Evolutionary conservation across 1,140 invertebrate species (phyloP), one percentile per base, ranked within the genome.

Genomic region (Pararge aegeria): DNA sequence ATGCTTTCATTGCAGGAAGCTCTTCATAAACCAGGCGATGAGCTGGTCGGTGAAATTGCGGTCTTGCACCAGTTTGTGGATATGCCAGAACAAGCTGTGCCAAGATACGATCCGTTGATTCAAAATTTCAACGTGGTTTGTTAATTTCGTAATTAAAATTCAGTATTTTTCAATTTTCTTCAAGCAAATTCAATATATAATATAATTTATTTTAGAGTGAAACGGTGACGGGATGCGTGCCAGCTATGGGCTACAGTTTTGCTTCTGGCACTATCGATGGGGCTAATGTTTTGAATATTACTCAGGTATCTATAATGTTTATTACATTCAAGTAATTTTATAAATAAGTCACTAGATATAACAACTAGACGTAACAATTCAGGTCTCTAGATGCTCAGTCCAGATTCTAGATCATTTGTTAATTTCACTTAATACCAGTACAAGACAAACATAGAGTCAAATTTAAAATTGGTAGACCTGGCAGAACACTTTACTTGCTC

Each of bases 191-290:
- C n/a, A n/a, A n/a, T n/a, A n/a, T n/a, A n/a, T n/a, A n/a, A n/a
- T n/a, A n/a, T n/a, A n/a, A 3, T 34, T 34, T 12, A 55, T 77
- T 74, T 38, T 55, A 87, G 84, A 70, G 56, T 46, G 63, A 79
- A n/a, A 66, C 93, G 91, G 93, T 94, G 0, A 87, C 80, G 6
- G 96, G 96, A 0, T 98, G 97, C 81, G 78, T 92, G 10, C 94
- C 97, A 2, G 96, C 96, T 0, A 94, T 98, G 93, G 97, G 97
- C 0, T 97, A 97, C 83, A 97, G 96, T 86, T 98, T 98, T 85
- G 97, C 96, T 1, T 97, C 97, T 0, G 97, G 97, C 5, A 98
- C 97, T 0, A 98, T 94, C 0, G 97, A 99, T 77, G 97, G 97
- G 0, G 96, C 96, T 0, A 97, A 97, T 0, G 94, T 94, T 6